Conservation (phyloP, 2,797 vertebrate species). For the Strix occidentalis region DNA sequence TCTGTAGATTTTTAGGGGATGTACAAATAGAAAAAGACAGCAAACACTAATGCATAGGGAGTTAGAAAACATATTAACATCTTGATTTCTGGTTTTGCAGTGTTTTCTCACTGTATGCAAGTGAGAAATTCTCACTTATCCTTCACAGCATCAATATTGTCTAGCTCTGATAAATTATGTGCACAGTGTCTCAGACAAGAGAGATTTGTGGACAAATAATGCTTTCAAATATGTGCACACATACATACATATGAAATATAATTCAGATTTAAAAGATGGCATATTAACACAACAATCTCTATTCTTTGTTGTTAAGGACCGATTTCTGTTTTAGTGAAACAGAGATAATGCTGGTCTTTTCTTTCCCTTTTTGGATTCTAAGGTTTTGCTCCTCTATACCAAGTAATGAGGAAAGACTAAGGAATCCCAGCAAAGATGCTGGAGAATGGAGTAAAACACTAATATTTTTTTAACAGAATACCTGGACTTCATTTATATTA, state of each 20-base stretch:
- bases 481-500: background rate
- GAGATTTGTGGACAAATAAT: background rate
- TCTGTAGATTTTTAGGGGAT: background rate
- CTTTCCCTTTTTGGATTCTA: background rate
- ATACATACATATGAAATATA: background rate
- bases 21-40: background rate
- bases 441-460: background rate
- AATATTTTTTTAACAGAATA: background rate
- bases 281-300: background rate
- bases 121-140: background rate
- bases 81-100: background rate
- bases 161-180: accelerated
- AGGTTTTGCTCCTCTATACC: background rate
- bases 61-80: background rate
- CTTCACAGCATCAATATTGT: background rate
- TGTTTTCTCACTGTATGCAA: background rate
- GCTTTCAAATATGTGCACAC: background rate
- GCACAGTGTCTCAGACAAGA: background rate
- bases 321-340: background rate
- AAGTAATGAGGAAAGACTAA: background rate
- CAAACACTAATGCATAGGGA: background rate
- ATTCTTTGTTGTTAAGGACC: background rate
- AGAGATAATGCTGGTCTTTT: background rate
- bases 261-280: background rate
- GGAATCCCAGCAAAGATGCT: background rate